These are phyloP conservation scores for Sphinx pinastri DNA, from an alignment of 2,888 invertebrate genomes.

Conservation along the genomic window DNA sequence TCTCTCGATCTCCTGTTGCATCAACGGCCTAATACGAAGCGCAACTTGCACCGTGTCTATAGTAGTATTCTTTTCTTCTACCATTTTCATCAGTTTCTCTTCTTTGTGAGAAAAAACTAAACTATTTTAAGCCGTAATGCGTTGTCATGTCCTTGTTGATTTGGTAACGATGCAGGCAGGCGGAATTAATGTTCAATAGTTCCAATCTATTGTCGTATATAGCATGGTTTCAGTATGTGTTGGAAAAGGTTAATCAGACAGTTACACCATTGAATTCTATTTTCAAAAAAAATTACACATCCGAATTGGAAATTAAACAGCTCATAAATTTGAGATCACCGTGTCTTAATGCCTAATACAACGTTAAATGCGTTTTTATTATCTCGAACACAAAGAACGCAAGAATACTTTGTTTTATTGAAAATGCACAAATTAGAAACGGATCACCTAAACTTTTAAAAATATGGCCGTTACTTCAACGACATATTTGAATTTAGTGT, in stretches of 20 bases:
- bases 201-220: not conserved
- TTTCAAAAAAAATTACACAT: slow-evolving; percentile 1
- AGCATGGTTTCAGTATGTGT: not conserved
- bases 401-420: slow-evolving; percentile 14
- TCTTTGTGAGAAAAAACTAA: slow-evolving; percentile 11
- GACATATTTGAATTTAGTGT: slow-evolving; percentile 20
- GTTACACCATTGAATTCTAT: slow-evolving; percentile 12
- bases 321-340: too few species aligned
- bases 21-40: slow-evolving; percentile 91
- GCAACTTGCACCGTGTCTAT: slow-evolving; percentile 90
- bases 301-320: not conserved
- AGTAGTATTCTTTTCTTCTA: slow-evolving; percentile 64
- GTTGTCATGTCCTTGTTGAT: slow-evolving; percentile 23
- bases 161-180: slow-evolving; percentile 21
- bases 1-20: slow-evolving; percentile 87
- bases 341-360: not conserved
- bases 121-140: not conserved
- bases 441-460: slow-evolving; percentile 13
- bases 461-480: slow-evolving; percentile 14
- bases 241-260: slow-evolving; percentile 4
- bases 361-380: not conserved
- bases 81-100: slow-evolving; percentile 54
- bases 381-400: not conserved
- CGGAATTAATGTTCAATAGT: slow-evolving; percentile 1
- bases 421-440: slow-evolving; percentile 14